Percentiles rank a stretch among this genome's conserved stretches.
phyloP scores from a whole-genome alignment of 2,113 vertebrate genomes.

The Leptocoma aspasia region DNA sequence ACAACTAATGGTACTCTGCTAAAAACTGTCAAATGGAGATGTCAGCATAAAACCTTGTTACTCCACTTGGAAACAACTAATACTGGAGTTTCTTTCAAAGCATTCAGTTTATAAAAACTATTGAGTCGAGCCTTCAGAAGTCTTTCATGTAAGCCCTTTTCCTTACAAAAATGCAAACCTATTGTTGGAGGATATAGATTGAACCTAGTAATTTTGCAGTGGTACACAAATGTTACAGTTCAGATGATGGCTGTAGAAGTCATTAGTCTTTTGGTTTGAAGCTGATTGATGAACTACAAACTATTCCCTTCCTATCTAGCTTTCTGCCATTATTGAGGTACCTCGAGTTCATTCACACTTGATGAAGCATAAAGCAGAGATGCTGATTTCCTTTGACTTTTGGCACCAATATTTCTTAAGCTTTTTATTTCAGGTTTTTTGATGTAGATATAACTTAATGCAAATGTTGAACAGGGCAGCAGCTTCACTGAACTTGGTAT shows the following conservation, averaged over 20 bases:
- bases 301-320: background rate
- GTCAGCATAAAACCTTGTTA: background rate
- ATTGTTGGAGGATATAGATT: background rate
- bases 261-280: background rate
- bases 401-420: conserved; percentile 36
- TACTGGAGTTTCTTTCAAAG: background rate
- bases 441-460: background rate
- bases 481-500: background rate
- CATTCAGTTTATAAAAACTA: background rate
- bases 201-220: background rate
- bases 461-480: background rate
- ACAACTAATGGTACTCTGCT: background rate
- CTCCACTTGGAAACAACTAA: background rate
- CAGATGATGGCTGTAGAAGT: background rate
- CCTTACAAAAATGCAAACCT: background rate
- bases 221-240: background rate
- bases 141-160: background rate
- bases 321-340: background rate
- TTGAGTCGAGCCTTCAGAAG: background rate
- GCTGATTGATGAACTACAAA: background rate
- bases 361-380: background rate
- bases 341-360: background rate
- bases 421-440: conserved; percentile 12
- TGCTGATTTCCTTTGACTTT: conserved; percentile 12
- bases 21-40: background rate